Evolutionary conservation across 2,888 invertebrate species (phyloP).

Genomic region (Pheosia tremula): DNA sequence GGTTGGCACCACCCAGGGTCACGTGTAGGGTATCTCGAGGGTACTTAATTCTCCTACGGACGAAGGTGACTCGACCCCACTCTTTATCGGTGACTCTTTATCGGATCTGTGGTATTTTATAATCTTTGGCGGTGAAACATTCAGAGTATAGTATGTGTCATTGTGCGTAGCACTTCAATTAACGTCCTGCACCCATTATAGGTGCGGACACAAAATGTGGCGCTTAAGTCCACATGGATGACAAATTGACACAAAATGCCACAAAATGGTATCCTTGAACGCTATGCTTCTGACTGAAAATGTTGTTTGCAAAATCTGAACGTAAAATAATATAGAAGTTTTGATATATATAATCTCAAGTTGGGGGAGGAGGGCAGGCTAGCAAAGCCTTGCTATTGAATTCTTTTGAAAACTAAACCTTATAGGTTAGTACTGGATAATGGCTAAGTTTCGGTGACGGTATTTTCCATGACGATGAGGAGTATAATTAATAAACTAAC

Average conservation of each 20-base stretch:
- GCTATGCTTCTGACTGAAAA: background rate
- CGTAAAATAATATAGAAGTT: background rate
- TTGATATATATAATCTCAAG: no score
- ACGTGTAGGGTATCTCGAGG: no score
- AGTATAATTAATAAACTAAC: no score
- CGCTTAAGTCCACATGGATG: conserved; percentile 54
- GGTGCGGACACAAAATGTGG: conserved; percentile 52
- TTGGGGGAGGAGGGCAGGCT: no score
- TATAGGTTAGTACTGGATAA: no score
- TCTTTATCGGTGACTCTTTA: background rate
- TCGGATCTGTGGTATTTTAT: conserved; percentile 14
- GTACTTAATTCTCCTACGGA: no score
- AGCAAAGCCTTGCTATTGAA: no score
- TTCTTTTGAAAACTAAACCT: no score
- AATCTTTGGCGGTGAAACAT: conserved; percentile 55
- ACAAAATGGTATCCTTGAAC: background rate
- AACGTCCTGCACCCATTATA: conserved; percentile 71
- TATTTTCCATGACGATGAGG: no score
- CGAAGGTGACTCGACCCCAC: no score
- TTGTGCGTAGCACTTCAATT: conserved; percentile 76
- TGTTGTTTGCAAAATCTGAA: background rate
- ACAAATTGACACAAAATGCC: conserved; percentile 24
- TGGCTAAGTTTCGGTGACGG: no score
- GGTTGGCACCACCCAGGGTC: no score
- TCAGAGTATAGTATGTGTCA: conserved; percentile 66